phyloP scores from a whole-genome alignment of 2,797 vertebrate species.

The Semaprochilodus insignis region DNA sequence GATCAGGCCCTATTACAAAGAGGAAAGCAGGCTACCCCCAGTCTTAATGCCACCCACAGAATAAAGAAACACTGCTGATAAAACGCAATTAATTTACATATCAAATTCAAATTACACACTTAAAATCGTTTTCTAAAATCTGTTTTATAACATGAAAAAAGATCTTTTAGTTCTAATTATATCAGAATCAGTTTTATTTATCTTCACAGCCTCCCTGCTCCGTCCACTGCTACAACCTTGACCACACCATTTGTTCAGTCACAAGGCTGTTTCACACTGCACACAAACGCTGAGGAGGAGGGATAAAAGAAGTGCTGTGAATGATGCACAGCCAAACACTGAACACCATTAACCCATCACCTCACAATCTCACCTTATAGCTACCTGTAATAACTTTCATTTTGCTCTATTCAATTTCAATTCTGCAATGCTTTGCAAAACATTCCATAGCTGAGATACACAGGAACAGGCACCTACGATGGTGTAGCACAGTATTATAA shows the following conservation, averaged over 20 bases:
- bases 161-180: background rate
- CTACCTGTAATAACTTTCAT: background rate
- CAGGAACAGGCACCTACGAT: background rate
- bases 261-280: background rate
- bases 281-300: background rate
- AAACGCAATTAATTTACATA: background rate
- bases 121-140: background rate
- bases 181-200: background rate
- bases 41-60: background rate
- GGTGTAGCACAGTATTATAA: background rate
- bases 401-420: background rate
- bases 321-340: background rate
- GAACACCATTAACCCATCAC: background rate
- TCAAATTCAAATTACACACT: too few relatives aligned
- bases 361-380: background rate
- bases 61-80: background rate
- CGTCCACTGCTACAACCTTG: background rate
- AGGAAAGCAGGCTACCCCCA: too few relatives aligned
- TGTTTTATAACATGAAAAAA: background rate
- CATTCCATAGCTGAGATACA: background rate
- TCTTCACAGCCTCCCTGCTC: background rate
- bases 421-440: background rate
- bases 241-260: background rate
- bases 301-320: constrained; percentile 2
- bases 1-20: too few relatives aligned